Conservation (phyloP, 2,113 vertebrate species). For the Blennius ocellaris region DNA sequence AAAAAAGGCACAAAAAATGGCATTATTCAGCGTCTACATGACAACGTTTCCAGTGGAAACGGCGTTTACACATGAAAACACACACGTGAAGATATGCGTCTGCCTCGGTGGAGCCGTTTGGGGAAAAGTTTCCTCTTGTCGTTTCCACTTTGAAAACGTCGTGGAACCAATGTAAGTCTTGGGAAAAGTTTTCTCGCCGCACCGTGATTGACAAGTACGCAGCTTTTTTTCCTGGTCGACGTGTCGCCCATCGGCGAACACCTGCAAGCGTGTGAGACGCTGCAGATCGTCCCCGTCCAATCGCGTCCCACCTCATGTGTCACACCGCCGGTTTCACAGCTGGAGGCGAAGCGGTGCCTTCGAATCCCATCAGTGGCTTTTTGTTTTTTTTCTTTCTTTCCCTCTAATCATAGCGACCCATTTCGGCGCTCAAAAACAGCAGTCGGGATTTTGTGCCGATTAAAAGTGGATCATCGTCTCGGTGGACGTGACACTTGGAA, state of each 20-base stretch:
- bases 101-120: too few relatives aligned
- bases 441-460: conserved; percentile 7
- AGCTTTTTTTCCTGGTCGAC: neutral
- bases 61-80: too few relatives aligned
- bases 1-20: too few relatives aligned
- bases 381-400: too few relatives aligned
- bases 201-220: neutral
- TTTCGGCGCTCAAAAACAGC: conserved; percentile 33
- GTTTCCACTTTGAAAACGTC: too few relatives aligned
- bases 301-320: neutral
- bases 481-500: conserved; percentile 23
- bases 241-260: neutral
- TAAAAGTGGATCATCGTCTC: conserved; percentile 50
- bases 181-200: too few relatives aligned
- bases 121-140: too few relatives aligned
- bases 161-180: too few relatives aligned
- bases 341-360: neutral
- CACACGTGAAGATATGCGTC: too few relatives aligned
- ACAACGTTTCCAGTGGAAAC: too few relatives aligned
- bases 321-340: neutral
- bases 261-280: neutral
- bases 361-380: conserved; percentile 34
- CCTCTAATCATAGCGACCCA: conserved; percentile 67
- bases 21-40: too few relatives aligned
- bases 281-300: neutral